phyloP scores from a whole-genome alignment of 2,113 vertebrate genomes.

The Saimiri boliviensis region DNA sequence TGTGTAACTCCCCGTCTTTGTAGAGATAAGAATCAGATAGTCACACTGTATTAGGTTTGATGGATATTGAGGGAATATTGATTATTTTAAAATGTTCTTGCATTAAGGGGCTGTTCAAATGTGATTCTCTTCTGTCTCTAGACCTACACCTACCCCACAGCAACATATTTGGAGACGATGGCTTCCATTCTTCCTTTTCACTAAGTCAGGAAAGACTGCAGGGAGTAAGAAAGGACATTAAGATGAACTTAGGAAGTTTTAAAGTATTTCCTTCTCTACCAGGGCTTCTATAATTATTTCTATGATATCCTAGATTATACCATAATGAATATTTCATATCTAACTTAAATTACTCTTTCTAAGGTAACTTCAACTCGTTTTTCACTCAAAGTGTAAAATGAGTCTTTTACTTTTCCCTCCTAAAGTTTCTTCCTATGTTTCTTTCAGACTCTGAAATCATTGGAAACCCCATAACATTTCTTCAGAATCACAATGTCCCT shows the following conservation, averaged over 20 bases:
- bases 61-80: not conserved
- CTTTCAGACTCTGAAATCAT: slow-evolving; percentile 1
- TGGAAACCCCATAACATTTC: not conserved
- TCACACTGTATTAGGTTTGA: not conserved
- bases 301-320: not conserved
- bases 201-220: not conserved
- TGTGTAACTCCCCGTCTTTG: not conserved
- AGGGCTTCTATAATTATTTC: slow-evolving; percentile 5
- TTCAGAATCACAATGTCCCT: slow-evolving; percentile 22
- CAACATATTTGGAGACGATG: not conserved
- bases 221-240: not conserved
- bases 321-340: not conserved
- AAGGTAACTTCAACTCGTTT: slow-evolving; percentile 31
- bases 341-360: not conserved
- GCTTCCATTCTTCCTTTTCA: not conserved
- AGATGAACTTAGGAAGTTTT: slow-evolving; percentile 16
- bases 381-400: slow-evolving; percentile 33
- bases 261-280: not conserved
- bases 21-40: not conserved
- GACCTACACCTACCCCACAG: not conserved
- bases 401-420: not conserved
- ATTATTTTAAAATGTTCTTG: not conserved
- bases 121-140: not conserved
- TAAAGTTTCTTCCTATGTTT: not conserved
- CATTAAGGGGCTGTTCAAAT: not conserved